Percentiles rank a stretch among this genome's conserved stretches.
phyloP scores from a whole-genome alignment of 2,888 invertebrate species.

The Notocelia uddmanniana region DNA sequence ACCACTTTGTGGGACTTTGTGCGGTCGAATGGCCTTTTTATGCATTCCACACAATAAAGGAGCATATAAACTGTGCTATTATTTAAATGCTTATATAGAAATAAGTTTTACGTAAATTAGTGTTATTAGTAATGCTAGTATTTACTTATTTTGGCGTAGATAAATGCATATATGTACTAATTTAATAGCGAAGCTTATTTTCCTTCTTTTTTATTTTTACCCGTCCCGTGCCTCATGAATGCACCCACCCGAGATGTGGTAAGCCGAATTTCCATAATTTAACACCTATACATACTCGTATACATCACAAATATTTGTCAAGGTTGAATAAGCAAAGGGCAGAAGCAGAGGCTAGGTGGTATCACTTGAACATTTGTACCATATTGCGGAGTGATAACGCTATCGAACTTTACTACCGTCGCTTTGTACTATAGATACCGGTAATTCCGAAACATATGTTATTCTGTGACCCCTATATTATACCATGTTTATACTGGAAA shows the following conservation, averaged over 20 bases:
- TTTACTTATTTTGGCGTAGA: neutral
- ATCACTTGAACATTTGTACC: neutral
- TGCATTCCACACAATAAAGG: constrained; percentile 1
- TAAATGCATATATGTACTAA: neutral
- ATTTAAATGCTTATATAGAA: constrained; percentile 7
- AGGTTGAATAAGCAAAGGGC: neutral
- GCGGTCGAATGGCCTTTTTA: constrained; percentile 9
- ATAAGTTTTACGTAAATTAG: neutral
- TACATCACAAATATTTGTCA: neutral
- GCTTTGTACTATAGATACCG: constrained; percentile 30
- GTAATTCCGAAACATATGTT: constrained; percentile 43
- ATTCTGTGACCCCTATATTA: constrained; percentile 36
- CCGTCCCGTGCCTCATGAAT: too few relatives aligned
- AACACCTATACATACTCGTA: too few relatives aligned
- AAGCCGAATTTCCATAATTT: too few relatives aligned
- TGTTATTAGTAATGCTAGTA: neutral
- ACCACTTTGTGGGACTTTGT: neutral
- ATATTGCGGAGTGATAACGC: constrained; percentile 36
- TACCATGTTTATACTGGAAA: constrained; percentile 5
- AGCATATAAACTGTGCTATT: constrained; percentile 28
- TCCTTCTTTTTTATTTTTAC: neutral
- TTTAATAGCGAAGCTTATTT: neutral
- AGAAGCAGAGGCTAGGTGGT: neutral
- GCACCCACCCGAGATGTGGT: too few relatives aligned
- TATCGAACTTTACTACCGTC: constrained; percentile 38